phyloP scores from a whole-genome alignment of 2,797 vertebrate species.

The Hephaestus fuliginosus region DNA sequence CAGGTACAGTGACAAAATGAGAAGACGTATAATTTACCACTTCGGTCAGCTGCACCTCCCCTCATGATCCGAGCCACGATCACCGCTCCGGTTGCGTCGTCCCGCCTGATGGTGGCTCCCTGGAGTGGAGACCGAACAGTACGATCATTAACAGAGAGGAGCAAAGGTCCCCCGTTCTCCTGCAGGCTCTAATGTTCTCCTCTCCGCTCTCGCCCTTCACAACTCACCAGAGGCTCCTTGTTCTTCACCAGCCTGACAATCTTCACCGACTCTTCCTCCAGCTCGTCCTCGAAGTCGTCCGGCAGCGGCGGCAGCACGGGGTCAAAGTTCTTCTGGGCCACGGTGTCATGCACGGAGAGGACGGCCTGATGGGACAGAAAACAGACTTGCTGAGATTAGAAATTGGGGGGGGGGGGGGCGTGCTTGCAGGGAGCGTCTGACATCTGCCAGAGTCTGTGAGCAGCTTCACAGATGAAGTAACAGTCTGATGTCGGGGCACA shows the following conservation, averaged over 20 bases:
- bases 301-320: conserved; percentile 95
- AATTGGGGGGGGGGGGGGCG: too few species aligned
- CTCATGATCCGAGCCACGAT: conserved; percentile 96
- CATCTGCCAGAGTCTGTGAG: background rate
- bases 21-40: conserved; percentile 82
- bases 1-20: background rate
- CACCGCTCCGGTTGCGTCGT: conserved; percentile 92
- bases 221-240: conserved; percentile 94
- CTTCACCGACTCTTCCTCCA: conserved; percentile 97
- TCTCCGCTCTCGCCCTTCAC: background rate
- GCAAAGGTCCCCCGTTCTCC: background rate
- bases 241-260: conserved; percentile 97
- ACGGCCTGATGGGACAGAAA: conserved; percentile 87
- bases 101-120: conserved; percentile 96
- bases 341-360: conserved; percentile 94
- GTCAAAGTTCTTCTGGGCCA: conserved; percentile 98
- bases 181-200: background rate
- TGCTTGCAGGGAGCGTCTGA: background rate
- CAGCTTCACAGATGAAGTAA: conserved; percentile 4
- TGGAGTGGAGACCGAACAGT: conserved; percentile 64
- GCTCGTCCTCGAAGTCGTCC: conserved; percentile 92
- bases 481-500: background rate
- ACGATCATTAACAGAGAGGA: conserved; percentile 10
- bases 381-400: background rate
- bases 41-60: conserved; percentile 95